These are phyloP conservation scores for Montipora capitata DNA, from an alignment of 92 coral and sea anemone species.

Conservation along the genomic window DNA sequence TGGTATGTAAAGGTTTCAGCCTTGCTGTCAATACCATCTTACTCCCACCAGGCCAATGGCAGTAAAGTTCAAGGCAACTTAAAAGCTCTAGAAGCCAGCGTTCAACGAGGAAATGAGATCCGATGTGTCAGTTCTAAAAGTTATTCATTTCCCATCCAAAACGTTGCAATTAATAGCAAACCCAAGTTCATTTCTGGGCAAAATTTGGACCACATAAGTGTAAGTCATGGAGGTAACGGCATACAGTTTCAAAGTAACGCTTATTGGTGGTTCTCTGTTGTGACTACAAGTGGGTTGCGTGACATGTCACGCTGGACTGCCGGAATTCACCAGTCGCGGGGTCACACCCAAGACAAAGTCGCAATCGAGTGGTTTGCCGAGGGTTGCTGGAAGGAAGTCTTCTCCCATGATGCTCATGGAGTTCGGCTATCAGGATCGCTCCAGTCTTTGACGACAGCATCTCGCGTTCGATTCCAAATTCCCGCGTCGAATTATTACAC, in stretches of 20 bases:
- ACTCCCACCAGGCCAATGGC: no score
- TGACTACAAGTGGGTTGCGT: no score
- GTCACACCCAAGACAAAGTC: no score
- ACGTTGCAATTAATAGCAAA: slow-evolving; percentile 51
- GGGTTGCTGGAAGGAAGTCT: slow-evolving; percentile 73
- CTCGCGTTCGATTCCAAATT: slow-evolving; percentile 89
- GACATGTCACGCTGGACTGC: no score
- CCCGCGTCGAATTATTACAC: slow-evolving; percentile 66
- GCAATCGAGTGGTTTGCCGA: no score
- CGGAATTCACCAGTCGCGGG: no score
- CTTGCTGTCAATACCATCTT: no score
- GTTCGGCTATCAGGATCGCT: slow-evolving; percentile 47
- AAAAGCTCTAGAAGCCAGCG: slow-evolving; percentile 72
- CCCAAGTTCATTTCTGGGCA: slow-evolving; percentile 67
- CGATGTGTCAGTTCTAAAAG: slow-evolving; percentile 70
- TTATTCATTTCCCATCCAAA: slow-evolving; percentile 73
- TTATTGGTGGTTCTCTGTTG: no score
- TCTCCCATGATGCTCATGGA: slow-evolving; percentile 75
- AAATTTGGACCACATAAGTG: slow-evolving; percentile 84
- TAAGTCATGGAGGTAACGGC: not conserved
- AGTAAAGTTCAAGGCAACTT: no score
- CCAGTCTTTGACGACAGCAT: slow-evolving; percentile 61
- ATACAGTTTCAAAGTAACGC: slow-evolving; percentile 70
- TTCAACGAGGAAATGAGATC: slow-evolving; percentile 74
- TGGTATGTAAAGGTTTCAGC: no score